Evolutionary conservation across 1,140 invertebrate species (phyloP).

Genomic region (Acromyrmex echinatior): DNA sequence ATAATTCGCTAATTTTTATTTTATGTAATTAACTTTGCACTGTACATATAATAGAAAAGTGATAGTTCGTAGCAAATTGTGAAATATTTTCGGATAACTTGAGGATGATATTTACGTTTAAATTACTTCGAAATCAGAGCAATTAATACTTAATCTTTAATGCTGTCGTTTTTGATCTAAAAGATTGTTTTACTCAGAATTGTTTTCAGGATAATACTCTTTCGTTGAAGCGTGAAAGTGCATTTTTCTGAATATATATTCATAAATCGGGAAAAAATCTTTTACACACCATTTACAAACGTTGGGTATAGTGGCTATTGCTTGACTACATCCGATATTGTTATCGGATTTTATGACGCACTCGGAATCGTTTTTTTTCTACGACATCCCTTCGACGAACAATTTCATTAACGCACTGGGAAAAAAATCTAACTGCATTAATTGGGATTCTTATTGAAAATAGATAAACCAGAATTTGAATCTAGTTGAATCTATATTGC

Average conservation of each 20-base stretch:
- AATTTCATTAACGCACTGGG: slow-evolving; percentile 19
- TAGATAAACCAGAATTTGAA: no score
- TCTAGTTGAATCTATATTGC: no score
- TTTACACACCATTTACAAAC: slow-evolving; percentile 19
- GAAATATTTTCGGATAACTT: not conserved
- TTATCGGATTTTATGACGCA: not conserved
- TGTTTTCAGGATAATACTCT: not conserved
- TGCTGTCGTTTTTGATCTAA: not conserved
- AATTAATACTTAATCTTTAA: slow-evolving; percentile 21
- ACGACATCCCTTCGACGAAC: not conserved
- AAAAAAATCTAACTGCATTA: no score
- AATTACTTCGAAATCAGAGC: not conserved
- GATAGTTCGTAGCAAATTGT: not conserved
- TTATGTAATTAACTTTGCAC: not conserved
- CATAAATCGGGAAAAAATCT: not conserved
- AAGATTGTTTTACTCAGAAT: not conserved
- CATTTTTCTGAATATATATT: slow-evolving; percentile 2
- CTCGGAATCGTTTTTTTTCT: not conserved
- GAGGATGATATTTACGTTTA: not conserved
- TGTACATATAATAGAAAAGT: not conserved
- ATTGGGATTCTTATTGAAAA: no score
- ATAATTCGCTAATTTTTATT: not conserved
- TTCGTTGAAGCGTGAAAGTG: not conserved
- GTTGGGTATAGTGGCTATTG: not conserved
- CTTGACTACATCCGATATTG: not conserved